These are phyloP conservation scores for Pavo muticus DNA, from an alignment of 2,113 vertebrate species.

Conservation along the genomic window DNA sequence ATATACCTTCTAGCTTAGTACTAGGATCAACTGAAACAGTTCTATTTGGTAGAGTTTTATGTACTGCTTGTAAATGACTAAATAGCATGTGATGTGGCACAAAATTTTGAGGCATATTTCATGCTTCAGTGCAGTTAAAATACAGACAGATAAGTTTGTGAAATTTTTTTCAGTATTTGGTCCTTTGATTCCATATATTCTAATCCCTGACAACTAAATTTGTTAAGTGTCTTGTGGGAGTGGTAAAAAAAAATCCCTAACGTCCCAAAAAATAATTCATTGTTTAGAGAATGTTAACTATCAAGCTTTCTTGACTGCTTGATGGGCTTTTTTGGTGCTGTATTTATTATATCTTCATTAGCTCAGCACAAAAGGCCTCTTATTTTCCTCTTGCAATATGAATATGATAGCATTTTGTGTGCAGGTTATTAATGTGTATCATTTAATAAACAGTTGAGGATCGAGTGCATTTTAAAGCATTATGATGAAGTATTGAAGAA, in stretches of 20 bases:
- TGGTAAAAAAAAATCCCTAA: not conserved
- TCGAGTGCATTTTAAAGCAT: not conserved
- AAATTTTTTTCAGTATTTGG: not conserved
- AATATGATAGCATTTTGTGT: not conserved
- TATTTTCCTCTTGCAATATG: not conserved
- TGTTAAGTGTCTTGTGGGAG: not conserved
- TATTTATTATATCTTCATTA: not conserved
- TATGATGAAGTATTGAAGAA: not conserved
- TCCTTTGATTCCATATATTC: not conserved
- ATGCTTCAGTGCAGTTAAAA: not conserved
- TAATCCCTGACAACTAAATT: not conserved
- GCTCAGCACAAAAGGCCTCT: not conserved
- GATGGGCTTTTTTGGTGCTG: not conserved
- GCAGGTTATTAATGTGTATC: not conserved
- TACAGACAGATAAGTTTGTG: not conserved
- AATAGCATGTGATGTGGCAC: not conserved
- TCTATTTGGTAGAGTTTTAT: not conserved
- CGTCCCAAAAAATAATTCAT: not conserved
- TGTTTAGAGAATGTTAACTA: not conserved
- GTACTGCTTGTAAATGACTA: not conserved
- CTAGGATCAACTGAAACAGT: not conserved
- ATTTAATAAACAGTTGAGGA: not conserved
- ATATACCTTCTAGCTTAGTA: not conserved
- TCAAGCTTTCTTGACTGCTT: not conserved
- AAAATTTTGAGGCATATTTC: not conserved